phyloP scores from a whole-genome alignment of 2,797 vertebrate species.

The Brachyrhaphis roseni region DNA sequence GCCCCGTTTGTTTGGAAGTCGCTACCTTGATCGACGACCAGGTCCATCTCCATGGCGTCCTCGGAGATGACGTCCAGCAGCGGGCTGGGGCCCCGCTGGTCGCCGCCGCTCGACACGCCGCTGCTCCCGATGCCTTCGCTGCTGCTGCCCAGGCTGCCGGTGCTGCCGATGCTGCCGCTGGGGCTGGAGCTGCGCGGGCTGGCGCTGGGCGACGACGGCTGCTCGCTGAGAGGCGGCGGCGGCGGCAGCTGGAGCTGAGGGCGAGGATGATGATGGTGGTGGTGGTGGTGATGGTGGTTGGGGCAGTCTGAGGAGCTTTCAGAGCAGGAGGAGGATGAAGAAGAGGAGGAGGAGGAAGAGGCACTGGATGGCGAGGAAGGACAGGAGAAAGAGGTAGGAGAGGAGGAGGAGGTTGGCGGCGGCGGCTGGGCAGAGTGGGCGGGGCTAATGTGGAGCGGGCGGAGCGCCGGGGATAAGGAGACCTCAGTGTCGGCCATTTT shows the following conservation, averaged over 20 bases:
- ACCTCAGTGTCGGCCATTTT: conserved; percentile 71
- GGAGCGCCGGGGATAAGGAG: conserved; percentile 53
- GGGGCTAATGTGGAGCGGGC: conserved; percentile 62
- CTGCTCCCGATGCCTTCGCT: conserved; percentile 70
- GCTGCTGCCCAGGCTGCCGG: conserved; percentile 63
- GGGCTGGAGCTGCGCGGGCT: conserved; percentile 71
- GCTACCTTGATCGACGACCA: conserved; percentile 81
- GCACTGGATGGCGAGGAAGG: conserved; percentile 70
- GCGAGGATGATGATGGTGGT: conserved; percentile 32
- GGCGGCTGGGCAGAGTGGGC: conserved; percentile 55
- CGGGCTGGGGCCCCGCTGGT: conserved; percentile 75
- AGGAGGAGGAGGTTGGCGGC: conserved; percentile 42
- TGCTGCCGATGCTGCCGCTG: conserved; percentile 66
- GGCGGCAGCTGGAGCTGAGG: conserved; percentile 65
- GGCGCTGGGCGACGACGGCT: conserved; percentile 71
- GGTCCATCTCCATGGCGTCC: conserved; percentile 89
- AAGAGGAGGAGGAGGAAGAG: conserved; percentile 65
- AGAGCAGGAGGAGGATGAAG: conserved; percentile 59
- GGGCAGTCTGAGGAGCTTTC: conserved; percentile 60
- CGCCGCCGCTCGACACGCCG: conserved; percentile 66
- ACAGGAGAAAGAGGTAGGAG: conserved; percentile 69
- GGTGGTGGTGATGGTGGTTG: conserved; percentile 48
- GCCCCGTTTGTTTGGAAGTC: background rate
- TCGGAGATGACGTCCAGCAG: conserved; percentile 86
- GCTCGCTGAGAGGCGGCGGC: conserved; percentile 64